Evolutionary conservation across 2,113 vertebrate genomes (phyloP).

Genomic region (Orientallactaga bullata): DNA sequence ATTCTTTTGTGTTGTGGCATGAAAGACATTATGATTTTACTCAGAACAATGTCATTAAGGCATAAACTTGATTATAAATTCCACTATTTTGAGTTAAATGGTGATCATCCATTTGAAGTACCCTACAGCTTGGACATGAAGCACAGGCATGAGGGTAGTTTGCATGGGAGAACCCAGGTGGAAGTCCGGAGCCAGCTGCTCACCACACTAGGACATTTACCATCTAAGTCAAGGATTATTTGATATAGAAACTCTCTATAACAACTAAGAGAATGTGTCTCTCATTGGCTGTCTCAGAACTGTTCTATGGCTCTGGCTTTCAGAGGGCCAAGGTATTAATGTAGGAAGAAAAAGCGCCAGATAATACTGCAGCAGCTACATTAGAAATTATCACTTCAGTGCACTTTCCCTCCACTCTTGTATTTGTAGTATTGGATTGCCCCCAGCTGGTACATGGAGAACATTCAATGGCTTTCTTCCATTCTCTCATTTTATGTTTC

Average conservation of each 20-base stretch:
- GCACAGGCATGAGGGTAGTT: not conserved
- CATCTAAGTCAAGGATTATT: not conserved
- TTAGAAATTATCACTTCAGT: slow-evolving; percentile 21
- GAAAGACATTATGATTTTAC: not conserved
- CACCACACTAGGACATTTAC: not conserved
- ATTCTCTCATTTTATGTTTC: not conserved
- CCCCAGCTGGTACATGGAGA: slow-evolving; percentile 80
- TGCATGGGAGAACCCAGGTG: too few species aligned
- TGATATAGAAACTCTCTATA: not conserved
- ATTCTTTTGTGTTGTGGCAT: not conserved
- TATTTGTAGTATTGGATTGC: slow-evolving; percentile 79
- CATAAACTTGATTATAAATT: not conserved
- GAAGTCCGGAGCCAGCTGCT: not conserved
- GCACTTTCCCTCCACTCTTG: slow-evolving; percentile 28
- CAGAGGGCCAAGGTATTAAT: not conserved
- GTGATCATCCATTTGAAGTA: not conserved
- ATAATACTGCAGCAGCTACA: not conserved
- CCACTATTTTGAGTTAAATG: not conserved
- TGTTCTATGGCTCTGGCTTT: slow-evolving; percentile 54
- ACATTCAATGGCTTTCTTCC: slow-evolving; percentile 36
- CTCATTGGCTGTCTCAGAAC: too few species aligned
- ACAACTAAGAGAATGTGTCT: not conserved
- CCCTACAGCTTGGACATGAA: not conserved
- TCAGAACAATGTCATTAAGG: not conserved
- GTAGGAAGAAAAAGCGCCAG: slow-evolving; percentile 14